Evolutionary conservation across 2,113 vertebrate genomes (phyloP).

Genomic region (Tupaia chinensis): DNA sequence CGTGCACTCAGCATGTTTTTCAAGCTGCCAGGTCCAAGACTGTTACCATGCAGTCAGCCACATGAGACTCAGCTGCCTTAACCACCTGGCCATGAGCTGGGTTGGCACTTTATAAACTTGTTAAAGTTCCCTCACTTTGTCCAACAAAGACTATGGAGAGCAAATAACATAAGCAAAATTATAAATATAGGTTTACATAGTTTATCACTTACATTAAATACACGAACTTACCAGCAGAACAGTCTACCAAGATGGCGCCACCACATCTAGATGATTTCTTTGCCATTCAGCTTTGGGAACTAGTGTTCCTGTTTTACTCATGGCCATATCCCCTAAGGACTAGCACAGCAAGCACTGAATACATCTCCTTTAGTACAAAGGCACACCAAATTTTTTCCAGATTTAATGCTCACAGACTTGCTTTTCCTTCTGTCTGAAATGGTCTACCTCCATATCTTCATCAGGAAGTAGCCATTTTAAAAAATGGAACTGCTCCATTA

Average conservation of each 20-base stretch:
- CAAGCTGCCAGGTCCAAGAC: no score
- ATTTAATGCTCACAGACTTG: not conserved
- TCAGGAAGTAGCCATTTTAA: conserved; percentile 38
- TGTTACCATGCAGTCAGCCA: no score
- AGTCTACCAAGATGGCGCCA: not conserved
- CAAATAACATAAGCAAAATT: conserved; percentile 19
- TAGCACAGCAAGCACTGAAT: not conserved
- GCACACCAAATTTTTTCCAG: not conserved
- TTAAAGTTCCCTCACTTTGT: not conserved
- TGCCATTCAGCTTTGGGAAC: not conserved
- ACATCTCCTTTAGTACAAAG: conserved; percentile 27
- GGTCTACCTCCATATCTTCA: not conserved
- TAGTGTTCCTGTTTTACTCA: not conserved
- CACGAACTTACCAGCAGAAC: not conserved
- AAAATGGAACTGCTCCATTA: conserved; percentile 34
- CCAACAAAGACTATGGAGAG: not conserved
- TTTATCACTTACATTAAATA: not conserved
- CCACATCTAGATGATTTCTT: not conserved
- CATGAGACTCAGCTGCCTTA: no score
- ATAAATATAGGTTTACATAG: not conserved
- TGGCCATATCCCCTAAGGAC: not conserved
- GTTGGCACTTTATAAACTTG: no score
- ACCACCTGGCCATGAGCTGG: no score
- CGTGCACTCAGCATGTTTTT: no score
- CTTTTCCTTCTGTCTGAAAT: not conserved